Evolutionary conservation across 2,797 vertebrate genomes (phyloP).

Genomic region (Sebastes steindachneri): DNA sequence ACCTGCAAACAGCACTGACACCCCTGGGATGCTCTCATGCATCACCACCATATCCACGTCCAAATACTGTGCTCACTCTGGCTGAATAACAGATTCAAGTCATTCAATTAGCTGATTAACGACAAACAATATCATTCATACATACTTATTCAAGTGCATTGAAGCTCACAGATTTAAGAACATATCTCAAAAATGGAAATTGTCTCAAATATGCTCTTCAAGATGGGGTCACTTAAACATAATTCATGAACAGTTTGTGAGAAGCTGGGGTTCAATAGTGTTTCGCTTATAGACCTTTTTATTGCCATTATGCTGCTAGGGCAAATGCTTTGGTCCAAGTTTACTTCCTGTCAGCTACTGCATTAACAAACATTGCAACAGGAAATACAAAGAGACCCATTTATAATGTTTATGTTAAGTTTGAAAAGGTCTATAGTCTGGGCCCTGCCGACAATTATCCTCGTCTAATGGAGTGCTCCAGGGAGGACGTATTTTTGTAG

Average conservation of each 20-base stretch:
- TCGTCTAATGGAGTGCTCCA: too few species aligned
- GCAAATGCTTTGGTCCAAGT: too few species aligned
- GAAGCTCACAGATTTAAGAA: not conserved
- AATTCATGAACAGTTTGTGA: not conserved
- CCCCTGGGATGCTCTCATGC: not conserved
- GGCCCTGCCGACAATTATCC: too few species aligned
- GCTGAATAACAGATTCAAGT: not conserved
- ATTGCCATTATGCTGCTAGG: too few species aligned
- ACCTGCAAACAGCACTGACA: conserved; percentile 72
- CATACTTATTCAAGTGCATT: not conserved
- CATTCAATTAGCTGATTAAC: not conserved
- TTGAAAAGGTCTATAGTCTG: too few species aligned
- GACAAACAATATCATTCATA: not conserved
- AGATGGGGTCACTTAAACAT: not conserved
- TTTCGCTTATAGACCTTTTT: not conserved
- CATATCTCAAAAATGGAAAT: not conserved
- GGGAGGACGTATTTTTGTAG: too few species aligned
- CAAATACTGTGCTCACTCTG: not conserved
- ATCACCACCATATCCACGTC: not conserved
- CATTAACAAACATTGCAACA: too few species aligned
- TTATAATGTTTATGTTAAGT: too few species aligned
- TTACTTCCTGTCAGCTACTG: too few species aligned
- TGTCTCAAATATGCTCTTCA: not conserved
- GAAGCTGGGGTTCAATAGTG: not conserved
- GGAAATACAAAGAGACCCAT: too few species aligned